Evolutionary conservation across 30 jellyfish, hydroid and myxozoan genomes (phyloP), one percentile per base, ranked within the genome.

Genomic region (Hydractinia symbiolongicarpus): DNA sequence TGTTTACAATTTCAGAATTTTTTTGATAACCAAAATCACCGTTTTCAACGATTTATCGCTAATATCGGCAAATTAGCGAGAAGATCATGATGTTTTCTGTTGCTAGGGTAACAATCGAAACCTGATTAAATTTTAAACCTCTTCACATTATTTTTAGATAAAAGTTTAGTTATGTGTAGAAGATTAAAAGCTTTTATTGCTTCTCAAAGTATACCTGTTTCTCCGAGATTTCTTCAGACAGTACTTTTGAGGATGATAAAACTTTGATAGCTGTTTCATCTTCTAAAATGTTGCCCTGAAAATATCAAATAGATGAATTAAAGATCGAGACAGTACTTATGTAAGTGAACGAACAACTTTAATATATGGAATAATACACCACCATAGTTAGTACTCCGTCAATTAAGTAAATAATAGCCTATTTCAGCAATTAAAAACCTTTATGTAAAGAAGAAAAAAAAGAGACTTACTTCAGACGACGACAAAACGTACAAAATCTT

Each of bases 251-350:
- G 7, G 99, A 93, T 7, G 99, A 93, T 40, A 93, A 76, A 81
- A 93, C 73, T 53, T 88, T 93, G 72, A 93, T 93, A 15, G 99
- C 99, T 53, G 99, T 93, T 69, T 93, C 99, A 81, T 93, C 99
- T 77, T 93, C 99, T 81, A 93, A 78, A 61, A 93, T 93, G 61
- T 93, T 93, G 4, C 99, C 99, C 99, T 93, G 56, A 7, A 79
- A 75, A 54, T n/a, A 6, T 55, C 56, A 9, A 44, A 60, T 4
- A 76, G 17, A 11, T 56, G 21, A 67, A 17, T 7, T n/a, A n/a
- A 66, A 52, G 54, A 19, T 8, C 11, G 15, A 17, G 15, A 58
- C 19, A 11, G 69, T 13, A 11, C 1, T 58, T 58, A 0, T 58
- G 69, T 11, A 58, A 17, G 69, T 58, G 17, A 3, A 58, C 19